These are phyloP conservation scores for Hololepta plana DNA, from an alignment of 2,888 invertebrate genomes.

Conservation along the genomic window DNA sequence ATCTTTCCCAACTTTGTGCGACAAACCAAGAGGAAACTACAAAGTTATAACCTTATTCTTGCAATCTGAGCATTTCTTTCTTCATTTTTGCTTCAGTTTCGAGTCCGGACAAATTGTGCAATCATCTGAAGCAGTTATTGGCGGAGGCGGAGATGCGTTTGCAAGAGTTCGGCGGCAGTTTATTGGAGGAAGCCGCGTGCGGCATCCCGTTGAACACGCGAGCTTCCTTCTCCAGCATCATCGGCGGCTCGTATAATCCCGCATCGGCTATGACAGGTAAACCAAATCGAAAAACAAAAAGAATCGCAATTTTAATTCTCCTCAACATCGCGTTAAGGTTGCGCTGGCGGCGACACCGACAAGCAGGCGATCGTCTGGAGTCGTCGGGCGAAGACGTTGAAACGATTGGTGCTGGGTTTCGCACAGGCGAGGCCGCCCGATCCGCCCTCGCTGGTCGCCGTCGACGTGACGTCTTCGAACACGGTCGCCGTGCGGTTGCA, in stretches of 20 bases:
- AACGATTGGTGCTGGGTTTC: constrained; percentile 66
- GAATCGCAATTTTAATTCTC: no score
- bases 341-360: constrained; percentile 56
- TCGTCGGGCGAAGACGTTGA: constrained; percentile 57
- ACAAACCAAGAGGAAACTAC: no score
- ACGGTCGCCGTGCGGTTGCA: constrained; percentile 46
- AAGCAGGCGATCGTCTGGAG: constrained; percentile 82
- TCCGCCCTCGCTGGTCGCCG: constrained; percentile 58
- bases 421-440: constrained; percentile 73
- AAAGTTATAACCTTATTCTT: no score
- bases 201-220: constrained; percentile 30
- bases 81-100: no score
- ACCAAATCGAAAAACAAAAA: not conserved
- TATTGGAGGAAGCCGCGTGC: constrained; percentile 24
- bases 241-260: constrained; percentile 28
- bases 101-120: constrained; percentile 53
- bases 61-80: no score
- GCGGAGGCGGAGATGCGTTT: constrained; percentile 71
- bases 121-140: constrained; percentile 55
- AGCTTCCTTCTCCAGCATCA: constrained; percentile 38
- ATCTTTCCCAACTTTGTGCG: no score
- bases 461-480: constrained; percentile 59
- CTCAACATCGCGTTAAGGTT: no score
- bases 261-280: constrained; percentile 25
- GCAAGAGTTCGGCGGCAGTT: constrained; percentile 50